Base-by-base conservation (phyloP, 2,888 invertebrate genomes). In the Creontiades dilutus region DNA sequence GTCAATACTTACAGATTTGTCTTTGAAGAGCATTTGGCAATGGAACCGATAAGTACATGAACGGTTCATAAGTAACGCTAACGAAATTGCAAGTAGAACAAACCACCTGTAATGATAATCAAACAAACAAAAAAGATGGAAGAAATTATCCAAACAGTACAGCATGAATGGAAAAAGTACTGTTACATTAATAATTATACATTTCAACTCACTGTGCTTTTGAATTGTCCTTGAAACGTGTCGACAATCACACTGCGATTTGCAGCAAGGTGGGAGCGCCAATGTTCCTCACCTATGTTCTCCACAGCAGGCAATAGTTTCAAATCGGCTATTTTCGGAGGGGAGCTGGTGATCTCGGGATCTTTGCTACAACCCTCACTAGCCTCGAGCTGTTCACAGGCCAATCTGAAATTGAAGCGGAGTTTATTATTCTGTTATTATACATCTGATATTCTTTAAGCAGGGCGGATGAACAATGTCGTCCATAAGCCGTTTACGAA, bases 31-130 rank as follows among this genome's bases (percentile, higher is more conserved):
- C 95, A 92, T 94, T 94, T 76, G 95, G 95, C 90, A 95, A 93
- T 7, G 95, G 95, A 75, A 95, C 94, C 55, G 95, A 95, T n/a
- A 95, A 93, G 92, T 95, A 95, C 95, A 95, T 95, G 92, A 95
- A 95, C 37, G 95, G 95, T 92, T 95, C 95, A 92, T 95, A 95
- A 13, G 95, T 95, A 19, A 95, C 94, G 0, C 95, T 95, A 19
- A 95, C 94, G 92, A 95, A 95, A 90, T 94, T 94, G 92, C 95
- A 95, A 76, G 94, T 94, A 3, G 94, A 94, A 92, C 95, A 95
- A 28, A 95, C 94, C 76, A 95, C 95, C 95, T 95, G 92, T 0
- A 93, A 93, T 91, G 16, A 37, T 9, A 76, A 76, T 27, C 19
- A 9, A 13, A 82, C 80, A 91, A 68, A 9, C 12, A 57, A 57